phyloP scores from a whole-genome alignment of 2,113 vertebrate species.

The Archocentrus centrarchus region DNA sequence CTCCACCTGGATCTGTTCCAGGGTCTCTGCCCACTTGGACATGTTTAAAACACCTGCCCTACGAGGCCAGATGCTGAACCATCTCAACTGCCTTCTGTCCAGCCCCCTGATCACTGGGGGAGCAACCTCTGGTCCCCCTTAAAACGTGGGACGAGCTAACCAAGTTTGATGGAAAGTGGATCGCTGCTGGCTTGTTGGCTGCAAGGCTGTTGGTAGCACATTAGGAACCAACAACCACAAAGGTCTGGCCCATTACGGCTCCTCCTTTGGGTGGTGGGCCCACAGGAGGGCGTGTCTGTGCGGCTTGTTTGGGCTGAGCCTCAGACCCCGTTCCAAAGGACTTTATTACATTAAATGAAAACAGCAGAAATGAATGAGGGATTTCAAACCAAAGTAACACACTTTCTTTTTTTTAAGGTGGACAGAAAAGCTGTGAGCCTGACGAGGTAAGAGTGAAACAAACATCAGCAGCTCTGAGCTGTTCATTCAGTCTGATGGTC shows the following conservation, averaged over 20 bases:
- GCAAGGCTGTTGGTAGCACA: background rate
- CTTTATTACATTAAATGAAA: background rate
- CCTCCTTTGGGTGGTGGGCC: background rate
- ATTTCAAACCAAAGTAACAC: background rate
- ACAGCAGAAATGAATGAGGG: background rate
- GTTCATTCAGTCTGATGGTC: background rate
- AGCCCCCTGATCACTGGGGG: too few species aligned
- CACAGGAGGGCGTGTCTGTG: background rate
- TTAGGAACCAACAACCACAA: background rate
- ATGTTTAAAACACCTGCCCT: too few species aligned
- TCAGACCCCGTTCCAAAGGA: background rate
- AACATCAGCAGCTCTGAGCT: accelerated
- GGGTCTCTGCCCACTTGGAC: too few species aligned
- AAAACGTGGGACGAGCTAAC: background rate
- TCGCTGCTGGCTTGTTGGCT: background rate
- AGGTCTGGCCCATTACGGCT: background rate
- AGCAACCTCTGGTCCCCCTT: too few species aligned
- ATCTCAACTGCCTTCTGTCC: too few species aligned
- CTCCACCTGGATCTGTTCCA: too few species aligned
- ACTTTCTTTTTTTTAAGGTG: background rate
- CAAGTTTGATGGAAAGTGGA: accelerated
- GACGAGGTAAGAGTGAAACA: background rate
- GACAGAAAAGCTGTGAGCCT: background rate
- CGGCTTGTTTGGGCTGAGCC: background rate
- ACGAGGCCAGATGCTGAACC: too few species aligned